A percentile compares a stretch with the other conserved stretches of the same genome.
Evolutionary conservation across 2,888 invertebrate species (phyloP).

Genomic region (Tenthredo scrophulariae): DNA sequence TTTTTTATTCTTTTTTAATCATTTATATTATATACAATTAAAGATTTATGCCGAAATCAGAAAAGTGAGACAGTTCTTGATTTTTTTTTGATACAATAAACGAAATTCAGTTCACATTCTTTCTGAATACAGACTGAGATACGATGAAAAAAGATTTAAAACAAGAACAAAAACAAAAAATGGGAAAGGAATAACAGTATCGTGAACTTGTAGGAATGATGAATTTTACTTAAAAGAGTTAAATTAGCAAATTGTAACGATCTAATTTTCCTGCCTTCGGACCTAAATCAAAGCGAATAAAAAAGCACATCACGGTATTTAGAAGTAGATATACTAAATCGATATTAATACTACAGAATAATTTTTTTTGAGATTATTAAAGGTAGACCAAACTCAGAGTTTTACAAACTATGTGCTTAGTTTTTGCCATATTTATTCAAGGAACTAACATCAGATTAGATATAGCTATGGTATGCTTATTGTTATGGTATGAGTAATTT

Average conservation of each 20-base stretch:
- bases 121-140: not conserved
- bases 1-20: not conserved
- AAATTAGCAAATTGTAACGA: not conserved
- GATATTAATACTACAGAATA: not conserved
- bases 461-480: not conserved
- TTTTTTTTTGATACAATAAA: not conserved
- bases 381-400: not conserved
- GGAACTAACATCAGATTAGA: not conserved
- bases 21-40: conserved; percentile 45
- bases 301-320: conserved; percentile 25
- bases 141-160: not conserved
- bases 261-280: conserved; percentile 1
- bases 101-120: not conserved
- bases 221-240: not conserved
- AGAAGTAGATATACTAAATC: conserved; percentile 18
- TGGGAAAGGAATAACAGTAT: not conserved
- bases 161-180: not conserved
- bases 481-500: not conserved
- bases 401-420: not conserved
- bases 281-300: conserved; percentile 25
- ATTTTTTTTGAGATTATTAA: not conserved
- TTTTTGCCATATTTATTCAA: not conserved
- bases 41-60: conserved; percentile 26
- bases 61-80: not conserved
- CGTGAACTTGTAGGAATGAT: not conserved